phyloP scores from a whole-genome alignment of 1,140 invertebrate genomes.

The Augochlora pura region DNA sequence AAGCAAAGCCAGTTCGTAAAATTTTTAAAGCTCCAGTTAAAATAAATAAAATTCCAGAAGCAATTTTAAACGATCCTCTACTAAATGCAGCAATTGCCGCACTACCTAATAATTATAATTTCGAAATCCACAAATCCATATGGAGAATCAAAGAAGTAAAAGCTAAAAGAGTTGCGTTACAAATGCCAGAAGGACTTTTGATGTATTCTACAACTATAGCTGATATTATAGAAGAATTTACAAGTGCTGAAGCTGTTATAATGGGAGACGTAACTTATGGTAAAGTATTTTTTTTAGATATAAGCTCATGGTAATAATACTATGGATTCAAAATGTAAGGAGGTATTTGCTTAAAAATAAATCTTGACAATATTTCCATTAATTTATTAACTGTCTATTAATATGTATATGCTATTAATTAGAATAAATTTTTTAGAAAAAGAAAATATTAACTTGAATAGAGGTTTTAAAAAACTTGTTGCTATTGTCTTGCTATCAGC shows the following conservation, averaged over 20 bases:
- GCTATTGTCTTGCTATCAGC: no score
- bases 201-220: conserved; percentile 96
- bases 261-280: conserved; percentile 99
- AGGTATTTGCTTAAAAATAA: no score
- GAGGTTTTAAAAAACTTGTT: no score
- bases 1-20: conserved; percentile 88
- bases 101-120: conserved; percentile 98
- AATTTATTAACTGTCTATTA: no score
- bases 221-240: conserved; percentile 97
- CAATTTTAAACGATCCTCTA: conserved; percentile 89
- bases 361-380: no score
- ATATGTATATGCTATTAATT: no score
- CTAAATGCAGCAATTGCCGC: conserved; percentile 86
- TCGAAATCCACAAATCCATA: conserved; percentile 99
- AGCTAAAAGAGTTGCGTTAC: conserved; percentile 94
- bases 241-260: conserved; percentile 95
- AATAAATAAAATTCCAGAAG: conserved; percentile 91
- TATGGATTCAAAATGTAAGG: no score
- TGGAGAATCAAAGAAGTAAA: conserved; percentile 94
- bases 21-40: conserved; percentile 87
- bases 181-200: conserved; percentile 97
- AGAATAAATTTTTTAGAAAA: no score
- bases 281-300: conserved; percentile 38
- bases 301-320: no score
- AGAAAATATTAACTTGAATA: no score